phyloP scores from a whole-genome alignment of 2,113 vertebrate species.

The Muntiacus reevesi region DNA sequence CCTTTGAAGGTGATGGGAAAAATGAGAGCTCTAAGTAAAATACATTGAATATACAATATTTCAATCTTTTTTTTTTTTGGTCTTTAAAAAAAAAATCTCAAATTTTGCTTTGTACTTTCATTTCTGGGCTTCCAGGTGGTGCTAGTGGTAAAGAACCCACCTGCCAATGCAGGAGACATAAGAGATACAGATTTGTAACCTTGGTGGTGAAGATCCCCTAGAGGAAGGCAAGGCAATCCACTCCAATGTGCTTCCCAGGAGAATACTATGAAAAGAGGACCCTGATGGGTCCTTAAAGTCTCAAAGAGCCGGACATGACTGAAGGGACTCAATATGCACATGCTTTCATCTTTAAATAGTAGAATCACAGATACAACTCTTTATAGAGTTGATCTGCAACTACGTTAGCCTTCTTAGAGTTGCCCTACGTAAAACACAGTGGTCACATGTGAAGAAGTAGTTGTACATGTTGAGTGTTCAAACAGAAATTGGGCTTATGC shows the following conservation, averaged over 20 bases:
- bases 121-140: neutral
- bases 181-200: neutral
- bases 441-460: neutral
- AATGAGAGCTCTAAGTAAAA: neutral
- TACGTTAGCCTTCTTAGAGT: neutral
- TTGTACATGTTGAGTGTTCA: neutral
- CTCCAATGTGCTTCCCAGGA: neutral
- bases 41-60: neutral
- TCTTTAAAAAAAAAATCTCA: neutral
- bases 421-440: neutral
- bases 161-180: neutral
- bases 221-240: neutral
- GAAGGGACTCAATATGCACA: neutral
- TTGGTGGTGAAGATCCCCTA: neutral
- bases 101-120: neutral
- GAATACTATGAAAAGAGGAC: neutral
- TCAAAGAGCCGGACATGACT: neutral
- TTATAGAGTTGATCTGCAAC: neutral
- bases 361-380: neutral
- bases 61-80: neutral
- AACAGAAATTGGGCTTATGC: constrained; percentile 18
- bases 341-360: neutral
- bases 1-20: neutral
- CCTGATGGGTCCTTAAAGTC: neutral
- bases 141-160: neutral